A percentile compares a stretch with the other conserved stretches of the same genome.
These are phyloP conservation scores for Galeopterus variegatus DNA, from an alignment of 2,113 vertebrate genomes.

Conservation along the genomic window DNA sequence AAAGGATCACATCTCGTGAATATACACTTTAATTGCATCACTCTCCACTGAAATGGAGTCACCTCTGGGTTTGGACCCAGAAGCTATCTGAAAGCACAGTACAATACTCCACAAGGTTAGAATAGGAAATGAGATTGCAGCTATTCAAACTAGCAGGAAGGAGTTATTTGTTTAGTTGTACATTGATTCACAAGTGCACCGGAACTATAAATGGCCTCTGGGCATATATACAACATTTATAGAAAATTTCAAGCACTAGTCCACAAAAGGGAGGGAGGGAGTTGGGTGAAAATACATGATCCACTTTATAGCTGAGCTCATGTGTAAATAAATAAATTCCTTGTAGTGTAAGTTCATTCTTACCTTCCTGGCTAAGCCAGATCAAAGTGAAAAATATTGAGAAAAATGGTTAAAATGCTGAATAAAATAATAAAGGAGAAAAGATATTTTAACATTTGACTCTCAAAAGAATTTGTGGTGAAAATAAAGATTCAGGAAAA, in stretches of 20 bases:
- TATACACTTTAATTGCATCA: constrained; percentile 61
- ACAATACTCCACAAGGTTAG: constrained; percentile 34
- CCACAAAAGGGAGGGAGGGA: neutral
- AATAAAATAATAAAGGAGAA: constrained; percentile 28
- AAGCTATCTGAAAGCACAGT: constrained; percentile 55
- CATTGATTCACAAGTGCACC: constrained; percentile 61
- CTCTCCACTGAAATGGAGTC: constrained; percentile 54
- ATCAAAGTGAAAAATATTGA: neutral
- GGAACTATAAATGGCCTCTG: constrained; percentile 57
- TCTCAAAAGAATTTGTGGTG: neutral
- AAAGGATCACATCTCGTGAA: constrained; percentile 37
- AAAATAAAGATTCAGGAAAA: neutral
- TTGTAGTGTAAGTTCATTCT: neutral
- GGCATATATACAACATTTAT: constrained; percentile 43
- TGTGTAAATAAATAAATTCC: constrained; percentile 20
- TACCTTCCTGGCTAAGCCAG: neutral
- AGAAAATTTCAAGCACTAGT: constrained; percentile 58
- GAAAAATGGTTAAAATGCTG: constrained; percentile 39
- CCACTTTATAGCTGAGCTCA: neutral
- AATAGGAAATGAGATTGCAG: constrained; percentile 49
- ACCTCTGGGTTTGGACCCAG: constrained; percentile 45
- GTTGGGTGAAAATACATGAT: neutral
- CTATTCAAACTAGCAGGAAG: constrained; percentile 44
- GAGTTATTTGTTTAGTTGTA: constrained; percentile 32
- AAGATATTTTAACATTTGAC: neutral